phyloP scores from a whole-genome alignment of 1,140 invertebrate genomes.

The Diuraphis noxia region DNA sequence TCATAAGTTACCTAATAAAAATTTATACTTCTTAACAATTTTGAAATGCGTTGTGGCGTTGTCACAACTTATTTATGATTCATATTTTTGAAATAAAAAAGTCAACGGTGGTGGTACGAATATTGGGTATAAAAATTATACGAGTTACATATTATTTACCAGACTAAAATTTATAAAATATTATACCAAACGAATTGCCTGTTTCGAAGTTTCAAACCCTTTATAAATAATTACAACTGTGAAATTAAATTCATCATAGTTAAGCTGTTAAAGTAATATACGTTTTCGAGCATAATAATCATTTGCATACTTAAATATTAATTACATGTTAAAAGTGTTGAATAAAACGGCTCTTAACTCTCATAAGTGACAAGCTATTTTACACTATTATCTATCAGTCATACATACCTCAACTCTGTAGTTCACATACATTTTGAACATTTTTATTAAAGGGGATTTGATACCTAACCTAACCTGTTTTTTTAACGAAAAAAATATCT shows the following conservation, averaged over 20 bases:
- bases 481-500: background rate
- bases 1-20: too few species aligned
- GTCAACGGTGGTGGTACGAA: background rate
- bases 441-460: too few species aligned
- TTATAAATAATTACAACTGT: background rate
- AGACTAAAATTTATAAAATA: background rate
- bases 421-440: too few species aligned
- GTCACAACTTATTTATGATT: background rate
- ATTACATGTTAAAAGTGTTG: background rate
- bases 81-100: too few species aligned
- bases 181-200: background rate
- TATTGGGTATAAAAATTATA: background rate
- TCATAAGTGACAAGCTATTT: background rate
- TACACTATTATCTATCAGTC: background rate
- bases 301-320: background rate
- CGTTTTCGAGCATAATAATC: background rate
- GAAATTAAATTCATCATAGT: background rate
- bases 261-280: background rate
- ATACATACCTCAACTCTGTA: too few species aligned
- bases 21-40: background rate
- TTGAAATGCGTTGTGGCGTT: background rate
- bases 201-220: background rate
- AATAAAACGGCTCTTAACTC: background rate
- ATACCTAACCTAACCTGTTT: too few species aligned
- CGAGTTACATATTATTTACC: background rate